phyloP scores from a whole-genome alignment of 2,113 vertebrate genomes.

The Oncorhynchus tshawytscha region DNA sequence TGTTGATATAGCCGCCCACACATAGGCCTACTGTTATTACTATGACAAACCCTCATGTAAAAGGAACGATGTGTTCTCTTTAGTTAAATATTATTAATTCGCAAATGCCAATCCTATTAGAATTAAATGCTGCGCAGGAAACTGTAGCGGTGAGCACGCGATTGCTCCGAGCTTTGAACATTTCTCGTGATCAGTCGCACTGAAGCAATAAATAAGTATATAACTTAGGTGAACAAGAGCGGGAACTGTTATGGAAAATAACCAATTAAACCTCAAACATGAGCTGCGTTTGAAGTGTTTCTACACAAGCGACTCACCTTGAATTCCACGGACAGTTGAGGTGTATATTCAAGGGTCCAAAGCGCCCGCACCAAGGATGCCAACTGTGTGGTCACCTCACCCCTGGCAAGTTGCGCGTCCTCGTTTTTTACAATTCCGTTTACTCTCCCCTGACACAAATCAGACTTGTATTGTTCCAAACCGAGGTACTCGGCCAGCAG shows the following conservation, averaged over 20 bases:
- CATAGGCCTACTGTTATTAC: background rate
- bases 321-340: constrained; percentile 90
- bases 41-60: background rate
- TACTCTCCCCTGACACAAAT: constrained; percentile 52
- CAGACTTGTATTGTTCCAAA: constrained; percentile 78
- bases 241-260: background rate
- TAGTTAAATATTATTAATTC: background rate
- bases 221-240: background rate
- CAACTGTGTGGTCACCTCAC: constrained; percentile 87
- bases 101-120: background rate
- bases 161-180: background rate
- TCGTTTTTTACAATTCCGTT: constrained; percentile 51
- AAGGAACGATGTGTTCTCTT: background rate
- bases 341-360: constrained; percentile 91
- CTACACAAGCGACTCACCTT: constrained; percentile 76
- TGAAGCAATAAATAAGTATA: background rate
- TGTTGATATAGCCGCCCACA: background rate
- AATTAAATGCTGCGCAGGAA: background rate
- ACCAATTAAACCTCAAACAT: background rate
- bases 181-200: too few species aligned
- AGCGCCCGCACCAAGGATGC: constrained; percentile 87
- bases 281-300: too few species aligned
- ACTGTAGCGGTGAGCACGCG: background rate
- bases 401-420: constrained; percentile 44
- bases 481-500: constrained; percentile 90